These are phyloP conservation scores for Polypterus senegalus DNA, from an alignment of 2,113 vertebrate genomes.

Conservation along the genomic window DNA sequence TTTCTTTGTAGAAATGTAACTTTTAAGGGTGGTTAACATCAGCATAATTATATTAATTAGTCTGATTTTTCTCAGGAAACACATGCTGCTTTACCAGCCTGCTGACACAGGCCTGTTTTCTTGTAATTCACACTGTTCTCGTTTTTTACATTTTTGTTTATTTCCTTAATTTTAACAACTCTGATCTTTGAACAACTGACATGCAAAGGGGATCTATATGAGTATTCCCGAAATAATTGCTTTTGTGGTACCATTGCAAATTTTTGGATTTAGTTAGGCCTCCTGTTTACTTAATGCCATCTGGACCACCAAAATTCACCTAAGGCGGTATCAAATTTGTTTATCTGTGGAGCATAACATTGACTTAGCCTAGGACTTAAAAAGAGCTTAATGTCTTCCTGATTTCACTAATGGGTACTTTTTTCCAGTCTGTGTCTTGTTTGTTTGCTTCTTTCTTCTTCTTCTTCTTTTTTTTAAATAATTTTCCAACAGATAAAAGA, in stretches of 20 bases:
- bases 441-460: slow-evolving; percentile 1
- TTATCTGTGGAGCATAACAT: slow-evolving; percentile 4
- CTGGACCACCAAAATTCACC: slow-evolving; percentile 4
- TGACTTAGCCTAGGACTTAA: background rate
- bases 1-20: too few species aligned
- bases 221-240: background rate
- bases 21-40: too few species aligned
- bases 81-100: too few species aligned
- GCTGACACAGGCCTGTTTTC: too few species aligned
- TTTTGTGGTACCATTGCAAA: slow-evolving; percentile 1
- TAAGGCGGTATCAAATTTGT: slow-evolving; percentile 6
- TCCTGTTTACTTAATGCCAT: slow-evolving; percentile 5
- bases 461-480: background rate
- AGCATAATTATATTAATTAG: too few species aligned
- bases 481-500: too few species aligned
- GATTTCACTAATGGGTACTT: background rate
- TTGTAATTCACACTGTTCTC: too few species aligned
- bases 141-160: too few species aligned
- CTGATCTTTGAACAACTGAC: too few species aligned
- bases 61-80: too few species aligned
- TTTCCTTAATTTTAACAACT: too few species aligned
- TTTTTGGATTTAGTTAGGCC: background rate
- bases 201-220: background rate
- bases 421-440: background rate
- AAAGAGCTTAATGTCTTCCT: slow-evolving; percentile 6